These are phyloP conservation scores for Chanos chanos DNA, from an alignment of 2,797 vertebrate genomes.

Conservation along the genomic window DNA sequence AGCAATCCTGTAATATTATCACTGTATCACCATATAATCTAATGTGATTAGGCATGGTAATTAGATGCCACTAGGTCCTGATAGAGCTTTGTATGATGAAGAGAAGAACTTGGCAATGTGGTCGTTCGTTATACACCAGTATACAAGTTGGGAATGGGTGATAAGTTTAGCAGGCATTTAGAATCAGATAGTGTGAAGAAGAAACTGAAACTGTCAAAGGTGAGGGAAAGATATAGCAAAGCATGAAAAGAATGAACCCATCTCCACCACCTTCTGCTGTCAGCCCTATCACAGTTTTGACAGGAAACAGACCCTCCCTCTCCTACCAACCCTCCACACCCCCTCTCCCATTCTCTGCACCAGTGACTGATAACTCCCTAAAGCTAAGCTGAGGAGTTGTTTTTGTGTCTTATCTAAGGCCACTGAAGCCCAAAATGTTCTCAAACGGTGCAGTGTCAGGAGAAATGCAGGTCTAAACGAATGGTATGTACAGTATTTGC, in stretches of 20 bases:
- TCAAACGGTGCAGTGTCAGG: not conserved
- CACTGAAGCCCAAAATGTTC: conserved; percentile 3
- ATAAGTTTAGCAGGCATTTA: not conserved
- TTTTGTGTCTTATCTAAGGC: not conserved
- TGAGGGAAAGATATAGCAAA: not conserved
- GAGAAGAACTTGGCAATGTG: no score
- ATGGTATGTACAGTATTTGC: conserved; percentile 4
- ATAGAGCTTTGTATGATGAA: no score
- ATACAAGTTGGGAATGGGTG: not conserved
- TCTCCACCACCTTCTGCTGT: no score
- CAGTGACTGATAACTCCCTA: not conserved
- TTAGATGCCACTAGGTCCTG: no score
- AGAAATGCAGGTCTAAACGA: not conserved
- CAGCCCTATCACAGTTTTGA: not conserved
- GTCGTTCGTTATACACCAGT: no score
- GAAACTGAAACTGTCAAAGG: not conserved
- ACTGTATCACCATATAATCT: no score
- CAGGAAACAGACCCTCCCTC: conserved; percentile 11
- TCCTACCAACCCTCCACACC: not conserved
- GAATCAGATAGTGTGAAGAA: not conserved
- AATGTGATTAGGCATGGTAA: no score
- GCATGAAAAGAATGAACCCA: not conserved
- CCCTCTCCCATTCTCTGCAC: not conserved
- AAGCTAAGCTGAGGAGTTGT: conserved; percentile 1
- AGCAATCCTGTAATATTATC: no score